Evolutionary conservation across 2,888 invertebrate species (phyloP).

Genomic region (Polyommatus icarus): DNA sequence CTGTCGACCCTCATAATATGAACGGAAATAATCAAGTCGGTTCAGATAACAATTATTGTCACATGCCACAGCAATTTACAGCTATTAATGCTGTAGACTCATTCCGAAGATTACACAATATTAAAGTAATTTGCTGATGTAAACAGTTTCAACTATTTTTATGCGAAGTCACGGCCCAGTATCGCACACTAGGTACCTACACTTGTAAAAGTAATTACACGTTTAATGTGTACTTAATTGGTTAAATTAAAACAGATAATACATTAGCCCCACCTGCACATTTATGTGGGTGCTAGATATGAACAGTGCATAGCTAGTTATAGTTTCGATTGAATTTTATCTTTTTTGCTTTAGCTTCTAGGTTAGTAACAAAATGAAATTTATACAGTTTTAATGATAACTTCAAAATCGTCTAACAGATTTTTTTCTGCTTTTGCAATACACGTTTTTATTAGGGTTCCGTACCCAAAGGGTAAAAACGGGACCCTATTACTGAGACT

Average conservation of each 20-base stretch:
- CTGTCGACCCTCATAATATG: background rate
- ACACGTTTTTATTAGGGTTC: too few species aligned
- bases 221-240: background rate
- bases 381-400: too few species aligned
- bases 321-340: too few species aligned
- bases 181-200: background rate
- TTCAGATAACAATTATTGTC: constrained; percentile 2
- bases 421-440: too few species aligned
- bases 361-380: too few species aligned
- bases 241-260: background rate
- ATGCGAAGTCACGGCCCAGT: background rate
- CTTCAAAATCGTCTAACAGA: too few species aligned
- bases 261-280: background rate
- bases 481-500: too few species aligned
- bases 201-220: constrained; percentile 3
- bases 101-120: background rate
- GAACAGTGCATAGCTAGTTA: too few species aligned
- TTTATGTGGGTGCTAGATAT: background rate
- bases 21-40: background rate
- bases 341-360: too few species aligned
- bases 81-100: constrained; percentile 8
- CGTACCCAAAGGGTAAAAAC: too few species aligned
- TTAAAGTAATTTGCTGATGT: constrained; percentile 20
- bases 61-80: constrained; percentile 13
- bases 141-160: constrained; percentile 23